Percentiles rank a stretch among this genome's conserved stretches.
Conservation (phyloP, 2,797 vertebrate genomes). For the Aplochiton taeniatus region DNA sequence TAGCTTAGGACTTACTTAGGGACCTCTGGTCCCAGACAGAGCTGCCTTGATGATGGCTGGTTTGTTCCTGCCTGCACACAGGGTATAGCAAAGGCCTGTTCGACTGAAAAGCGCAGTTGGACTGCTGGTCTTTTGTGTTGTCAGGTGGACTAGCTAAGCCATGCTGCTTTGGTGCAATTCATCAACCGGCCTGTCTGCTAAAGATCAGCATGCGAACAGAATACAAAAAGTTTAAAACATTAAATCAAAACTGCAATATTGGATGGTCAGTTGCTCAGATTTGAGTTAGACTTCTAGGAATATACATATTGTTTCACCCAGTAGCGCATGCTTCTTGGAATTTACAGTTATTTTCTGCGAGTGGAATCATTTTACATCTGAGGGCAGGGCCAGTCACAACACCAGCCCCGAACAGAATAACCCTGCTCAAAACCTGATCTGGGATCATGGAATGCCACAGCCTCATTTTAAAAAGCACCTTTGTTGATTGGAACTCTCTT, state of each 20-base stretch:
- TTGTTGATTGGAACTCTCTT: constrained; percentile 20
- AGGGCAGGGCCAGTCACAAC: too few species aligned
- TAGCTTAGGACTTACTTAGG: constrained; percentile 6
- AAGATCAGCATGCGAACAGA: not conserved
- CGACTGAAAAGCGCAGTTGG: not conserved
- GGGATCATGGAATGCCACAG: constrained; percentile 46
- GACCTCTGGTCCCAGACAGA: constrained; percentile 10
- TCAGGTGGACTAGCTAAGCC: not conserved
- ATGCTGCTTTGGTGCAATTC: not conserved
- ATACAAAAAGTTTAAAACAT: too few species aligned
- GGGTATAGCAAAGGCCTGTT: not conserved
- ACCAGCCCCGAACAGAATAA: not conserved
- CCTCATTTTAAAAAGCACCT: constrained; percentile 13
- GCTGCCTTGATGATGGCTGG: not conserved
- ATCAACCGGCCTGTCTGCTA: not conserved
- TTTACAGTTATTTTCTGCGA: too few species aligned
- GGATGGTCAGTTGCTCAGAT: too few species aligned
- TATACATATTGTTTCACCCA: too few species aligned
- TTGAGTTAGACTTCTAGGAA: too few species aligned
- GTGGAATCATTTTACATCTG: too few species aligned
- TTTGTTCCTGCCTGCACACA: not conserved
- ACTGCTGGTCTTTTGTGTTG: constrained; percentile 1
- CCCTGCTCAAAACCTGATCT: constrained; percentile 30
- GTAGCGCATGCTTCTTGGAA: too few species aligned
- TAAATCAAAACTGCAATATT: too few species aligned